Base-by-base conservation (phyloP, 2,797 vertebrate species). In the Pipistrellus pipistrellus region DNA sequence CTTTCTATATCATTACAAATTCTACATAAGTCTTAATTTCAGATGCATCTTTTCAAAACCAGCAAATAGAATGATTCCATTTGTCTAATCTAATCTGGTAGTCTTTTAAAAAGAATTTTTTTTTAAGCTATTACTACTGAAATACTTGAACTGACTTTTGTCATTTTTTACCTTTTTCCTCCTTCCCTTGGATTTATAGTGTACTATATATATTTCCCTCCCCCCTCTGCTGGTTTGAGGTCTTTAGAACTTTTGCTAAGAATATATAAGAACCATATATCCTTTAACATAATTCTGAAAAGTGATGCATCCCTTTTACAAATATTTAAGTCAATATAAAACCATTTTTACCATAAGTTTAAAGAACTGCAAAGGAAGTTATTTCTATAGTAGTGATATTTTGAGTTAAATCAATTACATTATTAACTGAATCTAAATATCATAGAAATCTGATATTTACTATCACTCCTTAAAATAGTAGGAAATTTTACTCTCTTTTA, bases 251-350 rank as follows among this genome's bases (percentile, higher is more conserved):
- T 15, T 41, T 77, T 82, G 62, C 25, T 62, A 59, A 13, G 57
- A 59, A 27, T 59, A 27, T 59, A 62, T 30, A 62, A 62, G 25
- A 62, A 62, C 51, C 18, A 38, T 20, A 59, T 38, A 81, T 18
- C 75, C 38, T 75, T 41, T 88, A 64, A 57, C 73, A 38, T 53
- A 64, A 90, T 76, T 95, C 23, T 90, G 72, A 84, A 71, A 94
- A 84, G 6, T 38, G 51, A 90, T 81, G 14, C 53, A 57, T 1
- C 44, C 6, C 25, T 64, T 84, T 93, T 88, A 38, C 15, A 86
- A n/a, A 80, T 38, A 77, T 53, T 46, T 17, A 69, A 82, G 51
- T 91, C 41, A 80, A 86, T 27, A 88, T 88, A 83, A 86, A 93
- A 66, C 75, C 12, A 83, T 20, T 68, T 41, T 85, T 48, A 81